Percentiles rank a stretch among this genome's conserved stretches.
Conservation (phyloP, 30 jellyfish, hydroid and myxozoan genomes). For the Nemopilema nomurai region DNA sequence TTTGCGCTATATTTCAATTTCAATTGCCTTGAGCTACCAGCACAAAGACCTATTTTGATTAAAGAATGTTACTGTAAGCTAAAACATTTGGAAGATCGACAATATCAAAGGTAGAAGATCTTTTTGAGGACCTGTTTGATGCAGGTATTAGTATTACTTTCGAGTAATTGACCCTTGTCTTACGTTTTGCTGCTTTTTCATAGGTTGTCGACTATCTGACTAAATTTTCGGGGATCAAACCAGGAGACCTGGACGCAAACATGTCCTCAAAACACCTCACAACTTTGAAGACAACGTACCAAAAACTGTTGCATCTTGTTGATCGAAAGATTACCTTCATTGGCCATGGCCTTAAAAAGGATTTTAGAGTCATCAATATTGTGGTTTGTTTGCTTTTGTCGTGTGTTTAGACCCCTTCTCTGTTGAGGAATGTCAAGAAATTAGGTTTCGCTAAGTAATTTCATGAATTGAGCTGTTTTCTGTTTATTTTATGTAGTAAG, state of each 20-base stretch:
- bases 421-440: not conserved
- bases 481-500: not conserved
- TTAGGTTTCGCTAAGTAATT: not conserved
- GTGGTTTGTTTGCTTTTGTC: not conserved
- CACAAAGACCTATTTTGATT: no score
- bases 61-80: no score
- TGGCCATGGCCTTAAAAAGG: constrained; percentile 93
- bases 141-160: not conserved
- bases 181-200: not conserved
- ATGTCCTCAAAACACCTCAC: constrained; percentile 90
- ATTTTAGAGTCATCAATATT: constrained; percentile 63
- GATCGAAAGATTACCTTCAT: constrained; percentile 69
- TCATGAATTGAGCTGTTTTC: not conserved
- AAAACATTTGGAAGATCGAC: no score
- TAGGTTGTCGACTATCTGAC: constrained; percentile 94
- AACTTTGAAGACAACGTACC: constrained; percentile 84
- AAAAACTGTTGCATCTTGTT: constrained; percentile 77
- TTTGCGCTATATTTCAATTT: no score
- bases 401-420: no score
- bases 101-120: no score
- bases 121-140: no score
- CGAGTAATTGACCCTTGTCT: not conserved
- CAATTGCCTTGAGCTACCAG: no score
- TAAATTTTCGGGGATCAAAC: constrained; percentile 90
- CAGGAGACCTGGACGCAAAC: constrained; percentile 92